Conservation (phyloP, 2,888 invertebrate genomes). For the Lithophane semibrunnea region DNA sequence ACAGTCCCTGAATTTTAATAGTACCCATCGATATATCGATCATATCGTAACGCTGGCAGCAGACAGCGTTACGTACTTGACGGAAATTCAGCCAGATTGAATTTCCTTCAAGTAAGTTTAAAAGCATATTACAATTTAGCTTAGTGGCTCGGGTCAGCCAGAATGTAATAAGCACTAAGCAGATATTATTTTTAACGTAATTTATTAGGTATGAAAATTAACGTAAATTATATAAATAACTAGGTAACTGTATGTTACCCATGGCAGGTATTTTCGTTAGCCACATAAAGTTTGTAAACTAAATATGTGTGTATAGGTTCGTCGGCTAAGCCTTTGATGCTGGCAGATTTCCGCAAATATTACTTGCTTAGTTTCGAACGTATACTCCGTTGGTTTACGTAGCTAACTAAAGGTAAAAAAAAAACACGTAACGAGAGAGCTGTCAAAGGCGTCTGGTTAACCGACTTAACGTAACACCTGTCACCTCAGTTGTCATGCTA, state of each 20-base stretch:
- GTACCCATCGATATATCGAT: constrained; percentile 3
- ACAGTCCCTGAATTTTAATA: constrained; percentile 6
- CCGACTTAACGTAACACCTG: no score
- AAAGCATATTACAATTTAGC: constrained; percentile 6
- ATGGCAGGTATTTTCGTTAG: constrained; percentile 26
- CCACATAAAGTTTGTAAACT: constrained; percentile 43
- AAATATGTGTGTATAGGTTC: constrained; percentile 35
- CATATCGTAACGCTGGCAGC: no score
- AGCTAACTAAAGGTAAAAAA: no score
- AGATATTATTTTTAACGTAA: constrained; percentile 27
- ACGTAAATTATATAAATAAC: constrained; percentile 8
- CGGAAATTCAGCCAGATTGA: background rate
- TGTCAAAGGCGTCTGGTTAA: background rate
- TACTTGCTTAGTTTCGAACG: constrained; percentile 36
- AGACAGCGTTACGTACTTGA: no score
- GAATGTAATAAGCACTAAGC: constrained; percentile 1
- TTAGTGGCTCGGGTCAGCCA: background rate
- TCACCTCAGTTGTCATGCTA: no score
- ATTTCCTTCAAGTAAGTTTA: background rate
- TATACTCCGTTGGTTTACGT: no score
- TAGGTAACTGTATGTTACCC: constrained; percentile 10
- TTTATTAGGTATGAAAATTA: constrained; percentile 21
- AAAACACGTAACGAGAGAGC: no score
- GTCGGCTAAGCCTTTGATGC: constrained; percentile 45
- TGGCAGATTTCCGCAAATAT: constrained; percentile 45